Conservation (phyloP, 2,797 vertebrate genomes). For the Ispidina picta region DNA sequence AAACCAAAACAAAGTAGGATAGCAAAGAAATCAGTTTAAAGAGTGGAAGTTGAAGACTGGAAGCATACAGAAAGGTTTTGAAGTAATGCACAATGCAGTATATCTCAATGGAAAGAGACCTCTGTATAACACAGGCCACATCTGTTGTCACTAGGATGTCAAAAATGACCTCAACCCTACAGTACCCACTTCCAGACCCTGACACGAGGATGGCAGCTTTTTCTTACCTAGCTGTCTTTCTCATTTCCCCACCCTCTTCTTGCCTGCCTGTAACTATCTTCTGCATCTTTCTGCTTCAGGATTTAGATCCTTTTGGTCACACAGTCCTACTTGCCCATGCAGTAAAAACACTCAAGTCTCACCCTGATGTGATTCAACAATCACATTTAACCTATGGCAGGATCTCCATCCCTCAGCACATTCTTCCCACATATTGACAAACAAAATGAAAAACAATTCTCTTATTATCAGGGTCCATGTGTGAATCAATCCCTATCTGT, state of each 20-base stretch:
- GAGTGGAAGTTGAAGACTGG: not conserved
- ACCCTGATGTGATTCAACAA: not conserved
- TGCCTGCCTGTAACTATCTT: not conserved
- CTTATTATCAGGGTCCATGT: not conserved
- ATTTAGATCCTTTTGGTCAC: not conserved
- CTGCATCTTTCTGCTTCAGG: not conserved
- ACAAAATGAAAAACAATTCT: not conserved
- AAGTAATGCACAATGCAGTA: constrained; percentile 60
- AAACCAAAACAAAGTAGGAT: not conserved
- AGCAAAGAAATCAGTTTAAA: not conserved
- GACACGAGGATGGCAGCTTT: not conserved
- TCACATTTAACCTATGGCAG: not conserved
- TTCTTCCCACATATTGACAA: not conserved
- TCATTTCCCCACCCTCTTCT: not conserved
- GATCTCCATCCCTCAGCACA: not conserved
- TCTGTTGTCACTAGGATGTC: not conserved
- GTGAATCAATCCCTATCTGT: not conserved
- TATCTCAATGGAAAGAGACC: not conserved
- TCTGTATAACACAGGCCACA: not conserved
- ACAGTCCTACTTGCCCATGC: not conserved
- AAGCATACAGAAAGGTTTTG: not conserved
- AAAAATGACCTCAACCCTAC: not conserved
- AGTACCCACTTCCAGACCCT: not conserved
- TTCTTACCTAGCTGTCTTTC: not conserved
- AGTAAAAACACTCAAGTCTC: not conserved